Percentiles rank a stretch among this genome's conserved stretches.
These are phyloP conservation scores for Urocynchramus pylzowi DNA, from an alignment of 2,113 vertebrate species.

Conservation along the genomic window DNA sequence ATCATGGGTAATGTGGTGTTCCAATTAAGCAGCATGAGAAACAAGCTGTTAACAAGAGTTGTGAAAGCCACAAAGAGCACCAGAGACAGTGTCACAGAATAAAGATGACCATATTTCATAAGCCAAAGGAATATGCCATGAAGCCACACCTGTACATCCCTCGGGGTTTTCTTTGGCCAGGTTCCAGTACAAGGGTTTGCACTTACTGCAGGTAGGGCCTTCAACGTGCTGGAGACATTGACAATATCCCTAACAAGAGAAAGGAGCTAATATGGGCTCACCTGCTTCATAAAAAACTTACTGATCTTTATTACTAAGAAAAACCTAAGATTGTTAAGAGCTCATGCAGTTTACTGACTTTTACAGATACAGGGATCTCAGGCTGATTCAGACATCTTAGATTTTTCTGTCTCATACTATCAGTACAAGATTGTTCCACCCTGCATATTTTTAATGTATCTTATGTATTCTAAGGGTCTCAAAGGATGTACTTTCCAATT, in stretches of 20 bases:
- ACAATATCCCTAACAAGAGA: constrained; percentile 78
- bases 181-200: constrained; percentile 91
- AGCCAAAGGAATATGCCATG: neutral
- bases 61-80: neutral
- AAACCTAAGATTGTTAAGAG: neutral
- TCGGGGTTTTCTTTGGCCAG: constrained; percentile 75
- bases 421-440: neutral
- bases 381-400: neutral
- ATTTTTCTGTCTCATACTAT: neutral
- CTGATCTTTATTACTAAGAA: neutral
- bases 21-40: neutral
- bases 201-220: constrained; percentile 80
- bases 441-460: accelerated
- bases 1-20: neutral
- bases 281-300: neutral
- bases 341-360: neutral
- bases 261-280: neutral
- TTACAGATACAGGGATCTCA: neutral
- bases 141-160: constrained; percentile 82
- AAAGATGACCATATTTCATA: neutral
- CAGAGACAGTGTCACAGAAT: neutral
- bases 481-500: neutral
- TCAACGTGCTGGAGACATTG: constrained; percentile 80
- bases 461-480: neutral
- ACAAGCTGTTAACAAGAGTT: neutral